Evolutionary conservation across 2,113 vertebrate species (phyloP).

Genomic region (Trichomycterus rosablanca): DNA sequence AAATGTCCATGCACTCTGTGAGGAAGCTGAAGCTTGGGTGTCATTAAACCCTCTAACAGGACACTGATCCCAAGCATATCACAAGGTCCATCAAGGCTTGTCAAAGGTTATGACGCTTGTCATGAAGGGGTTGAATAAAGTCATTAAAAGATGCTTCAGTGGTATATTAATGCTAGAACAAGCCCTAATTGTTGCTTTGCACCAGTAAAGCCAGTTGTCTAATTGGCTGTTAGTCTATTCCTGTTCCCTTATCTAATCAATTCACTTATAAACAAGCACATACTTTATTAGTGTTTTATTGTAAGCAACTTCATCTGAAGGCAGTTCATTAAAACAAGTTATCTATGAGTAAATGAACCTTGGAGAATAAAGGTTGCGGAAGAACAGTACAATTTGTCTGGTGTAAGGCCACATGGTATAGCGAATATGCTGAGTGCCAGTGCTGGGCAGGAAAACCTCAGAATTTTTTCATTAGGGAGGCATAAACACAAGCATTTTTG

Average conservation of each 20-base stretch:
- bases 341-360: slow-evolving; percentile 1
- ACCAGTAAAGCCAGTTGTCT: neutral
- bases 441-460: slow-evolving; percentile 60
- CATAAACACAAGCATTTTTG: slow-evolving; percentile 54
- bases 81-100: too few relatives aligned
- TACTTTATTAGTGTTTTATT: slow-evolving; percentile 29
- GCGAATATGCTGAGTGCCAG: slow-evolving; percentile 41
- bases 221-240: neutral
- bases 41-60: too few relatives aligned
- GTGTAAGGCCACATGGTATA: slow-evolving; percentile 60
- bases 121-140: too few relatives aligned
- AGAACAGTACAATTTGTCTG: slow-evolving; percentile 7
- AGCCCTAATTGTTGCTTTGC: neutral
- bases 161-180: too few relatives aligned
- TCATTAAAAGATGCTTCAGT: too few relatives aligned
- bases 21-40: too few relatives aligned
- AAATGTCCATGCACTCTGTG: too few relatives aligned
- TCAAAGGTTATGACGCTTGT: too few relatives aligned
- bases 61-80: too few relatives aligned
- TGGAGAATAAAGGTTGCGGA: neutral
- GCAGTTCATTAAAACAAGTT: slow-evolving; percentile 51
- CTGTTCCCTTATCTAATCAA: neutral
- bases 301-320: slow-evolving; percentile 1
- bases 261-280: slow-evolving; percentile 28
- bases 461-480: slow-evolving; percentile 53